phyloP scores from a whole-genome alignment of 2,113 vertebrate species.

The Rafetus swinhoei region DNA sequence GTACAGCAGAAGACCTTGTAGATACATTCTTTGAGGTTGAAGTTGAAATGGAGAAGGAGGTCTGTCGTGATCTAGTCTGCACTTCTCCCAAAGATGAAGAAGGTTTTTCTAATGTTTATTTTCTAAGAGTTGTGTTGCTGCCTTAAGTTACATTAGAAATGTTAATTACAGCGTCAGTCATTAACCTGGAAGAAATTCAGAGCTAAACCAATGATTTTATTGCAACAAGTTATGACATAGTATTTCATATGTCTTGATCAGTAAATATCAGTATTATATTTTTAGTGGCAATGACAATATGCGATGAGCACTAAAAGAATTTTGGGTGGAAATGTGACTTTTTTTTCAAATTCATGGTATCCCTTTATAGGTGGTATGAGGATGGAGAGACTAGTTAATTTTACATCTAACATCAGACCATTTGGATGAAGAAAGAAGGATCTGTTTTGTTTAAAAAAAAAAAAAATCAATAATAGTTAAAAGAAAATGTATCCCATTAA shows the following conservation, averaged over 20 bases:
- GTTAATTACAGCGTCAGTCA: background rate
- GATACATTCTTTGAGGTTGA: conserved; percentile 98
- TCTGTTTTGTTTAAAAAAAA: background rate
- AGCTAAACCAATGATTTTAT: background rate
- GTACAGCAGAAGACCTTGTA: conserved; percentile 92
- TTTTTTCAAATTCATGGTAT: background rate
- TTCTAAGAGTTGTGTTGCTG: conserved; percentile 22
- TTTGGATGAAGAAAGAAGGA: background rate
- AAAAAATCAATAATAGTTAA: background rate
- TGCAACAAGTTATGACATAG: rapidly evolving
- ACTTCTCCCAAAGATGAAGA: conserved; percentile 97
- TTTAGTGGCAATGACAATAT: background rate
- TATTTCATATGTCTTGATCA: background rate
- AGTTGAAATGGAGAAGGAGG: conserved; percentile 98
- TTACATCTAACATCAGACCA: background rate
- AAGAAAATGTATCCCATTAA: background rate
- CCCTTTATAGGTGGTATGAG: background rate
- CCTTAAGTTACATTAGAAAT: conserved; percentile 12
- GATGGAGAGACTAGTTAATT: background rate
- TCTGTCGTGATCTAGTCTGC: conserved; percentile 96
- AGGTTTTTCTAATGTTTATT: conserved; percentile 79
- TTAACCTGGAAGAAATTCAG: background rate
- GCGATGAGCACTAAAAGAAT: background rate
- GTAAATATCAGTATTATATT: background rate
- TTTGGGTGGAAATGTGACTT: background rate